Base-by-base conservation (phyloP, 2,888 invertebrate genomes). In the Plusia festucae region DNA sequence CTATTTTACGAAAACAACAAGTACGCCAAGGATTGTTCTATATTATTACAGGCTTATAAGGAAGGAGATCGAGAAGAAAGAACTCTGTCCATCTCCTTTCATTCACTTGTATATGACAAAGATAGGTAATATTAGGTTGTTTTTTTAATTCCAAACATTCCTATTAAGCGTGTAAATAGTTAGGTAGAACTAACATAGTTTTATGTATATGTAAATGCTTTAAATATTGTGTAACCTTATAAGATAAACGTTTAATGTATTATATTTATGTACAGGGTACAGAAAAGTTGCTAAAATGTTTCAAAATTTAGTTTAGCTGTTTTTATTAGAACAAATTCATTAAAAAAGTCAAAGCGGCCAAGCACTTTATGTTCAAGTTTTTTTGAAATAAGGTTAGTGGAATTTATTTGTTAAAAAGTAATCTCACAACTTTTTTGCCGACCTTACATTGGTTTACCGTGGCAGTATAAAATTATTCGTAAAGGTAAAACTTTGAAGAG, bases 181-280 rank as follows among this genome's bases (percentile, higher is more conserved):
- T 64, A 76, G 65, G 56, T 20, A 78, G 56, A 15, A 80, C 71
- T 80, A 80, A 77, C 66, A 68, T 72, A 70, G 53, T 57, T 68
- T 58, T 77, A 68, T 46, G 52, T 72, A 74, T 77, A 79, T 84
- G 84, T 85, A 81, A 82, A 82, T 85, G 81, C 81, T 85, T 83
- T 83, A 81, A 83, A 76, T 76, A 74, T 79, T 79, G 76, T 83
- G 81, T 82, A 78, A 73, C 65, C 60, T 30, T 56, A 30, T 74
- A 70, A 68, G 22, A 46, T 79, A 64, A 65, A 16, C 34, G 44
- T 59, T 65, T 51, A 61, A 60, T 70, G 60, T 70, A 68, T 68
- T 57, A 65, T 60, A 79, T 79, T 82, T 80, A 76, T 81, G 78
- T 82, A 81, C 82, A 81, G 82, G 78, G 80, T 81, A 77, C 78